Evolutionary conservation across 2,113 vertebrate genomes (phyloP), one percentile per base, ranked within the genome.

Genomic region (Rhadina sibilatrix): DNA sequence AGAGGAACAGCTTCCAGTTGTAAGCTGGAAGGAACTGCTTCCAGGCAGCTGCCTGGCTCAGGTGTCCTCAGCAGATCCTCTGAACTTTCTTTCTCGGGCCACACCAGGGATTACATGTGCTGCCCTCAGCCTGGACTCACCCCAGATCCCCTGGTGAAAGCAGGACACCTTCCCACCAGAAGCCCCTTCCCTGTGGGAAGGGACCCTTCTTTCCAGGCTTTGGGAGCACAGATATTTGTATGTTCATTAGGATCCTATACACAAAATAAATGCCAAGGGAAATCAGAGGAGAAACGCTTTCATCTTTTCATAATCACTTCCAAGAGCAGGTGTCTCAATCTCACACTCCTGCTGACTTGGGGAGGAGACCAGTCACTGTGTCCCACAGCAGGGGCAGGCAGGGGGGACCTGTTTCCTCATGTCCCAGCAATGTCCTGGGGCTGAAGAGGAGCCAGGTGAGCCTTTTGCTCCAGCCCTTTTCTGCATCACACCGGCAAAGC

Each of bases 221-320:
- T 1, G 3, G 42, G 42, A 66, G 35, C 2, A 2, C 80, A 89
- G 76, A 63, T 82, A 61, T 78, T 77, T 57, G 16, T 47, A 21
- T 40, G n/a, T 37, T 93, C 1, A 0, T 65, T 57, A 52, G 69
- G 31, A 82, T 84, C 65, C 31, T 68, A 61, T 4, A 5, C 57
- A 42, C 65, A 75, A 70, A 49, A 44, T 60, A 83, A 81, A 75
- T 75, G 68, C 76, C 50, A 49, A 91, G 80, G 80, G 68, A 87
- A 89, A 94, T 77, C 69, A 71, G 89, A 90, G 68, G 59, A 89
- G 49, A 92, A 90, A 83, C 0, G 0, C 80, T 95, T 96, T 91
- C 44, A 89, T 91, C 89, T 33, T 95, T 44, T 53, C 68, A 78
- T 83, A 89, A 87, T 96, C 22, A 2, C 74, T 94, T 92, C 87